These are phyloP conservation scores for western clawed frog (Xenopus tropicalis) DNA, from an alignment of 2,113 vertebrate genomes.

Conservation along the genomic window DNA sequence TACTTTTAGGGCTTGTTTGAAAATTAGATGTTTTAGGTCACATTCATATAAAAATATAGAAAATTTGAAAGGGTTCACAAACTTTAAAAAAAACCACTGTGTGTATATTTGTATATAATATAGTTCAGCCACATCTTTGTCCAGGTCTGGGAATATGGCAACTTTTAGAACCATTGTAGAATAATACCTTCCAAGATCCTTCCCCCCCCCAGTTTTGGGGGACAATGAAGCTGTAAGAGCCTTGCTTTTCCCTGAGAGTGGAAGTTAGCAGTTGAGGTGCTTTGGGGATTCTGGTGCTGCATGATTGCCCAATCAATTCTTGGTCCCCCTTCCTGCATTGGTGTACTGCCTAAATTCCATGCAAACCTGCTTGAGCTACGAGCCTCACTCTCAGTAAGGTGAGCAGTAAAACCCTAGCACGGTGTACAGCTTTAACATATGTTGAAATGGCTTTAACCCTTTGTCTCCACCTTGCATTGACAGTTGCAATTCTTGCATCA, in stretches of 20 bases:
- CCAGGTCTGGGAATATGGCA: background rate
- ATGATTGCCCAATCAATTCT: slow-evolving; percentile 57
- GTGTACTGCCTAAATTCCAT: slow-evolving; percentile 43
- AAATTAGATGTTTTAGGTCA: too few species aligned
- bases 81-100: too few species aligned
- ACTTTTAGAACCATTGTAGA: background rate
- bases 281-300: slow-evolving; percentile 74
- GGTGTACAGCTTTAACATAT: too few species aligned
- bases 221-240: too few species aligned
- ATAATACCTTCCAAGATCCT: too few species aligned
- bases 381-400: background rate
- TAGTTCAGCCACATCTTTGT: too few species aligned
- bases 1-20: too few species aligned
- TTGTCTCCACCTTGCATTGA: slow-evolving; percentile 51
- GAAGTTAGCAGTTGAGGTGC: slow-evolving; percentile 53
- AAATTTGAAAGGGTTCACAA: too few species aligned
- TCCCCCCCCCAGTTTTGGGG: too few species aligned
- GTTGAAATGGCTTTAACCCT: slow-evolving; percentile 3
- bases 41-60: too few species aligned
- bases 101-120: too few species aligned
- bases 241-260: too few species aligned
- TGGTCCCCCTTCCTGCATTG: slow-evolving; percentile 43
- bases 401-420: background rate
- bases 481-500: slow-evolving; percentile 97
- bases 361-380: slow-evolving; percentile 14